Conservation (phyloP, 2,797 vertebrate species). For the Hyperoplus lanceolatus region DNA sequence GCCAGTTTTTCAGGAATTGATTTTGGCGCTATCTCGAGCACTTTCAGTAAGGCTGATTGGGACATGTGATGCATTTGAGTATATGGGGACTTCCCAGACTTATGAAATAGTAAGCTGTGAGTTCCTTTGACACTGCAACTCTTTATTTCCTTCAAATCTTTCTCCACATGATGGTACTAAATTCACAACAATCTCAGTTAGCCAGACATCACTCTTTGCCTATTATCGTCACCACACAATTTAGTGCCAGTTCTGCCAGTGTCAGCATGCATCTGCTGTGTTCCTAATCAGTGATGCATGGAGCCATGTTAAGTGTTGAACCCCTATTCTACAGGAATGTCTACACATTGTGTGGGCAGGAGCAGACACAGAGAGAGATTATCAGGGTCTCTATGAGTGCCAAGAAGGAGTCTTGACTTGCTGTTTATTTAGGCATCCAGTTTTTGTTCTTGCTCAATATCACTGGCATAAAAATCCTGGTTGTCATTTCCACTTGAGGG, state of each 20-base stretch:
- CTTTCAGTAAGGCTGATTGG: conserved; percentile 7
- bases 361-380: neutral
- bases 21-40: conserved; percentile 21
- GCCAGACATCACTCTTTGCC: neutral
- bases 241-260: conserved; percentile 7
- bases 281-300: conserved; percentile 4
- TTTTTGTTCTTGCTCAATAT: conserved; percentile 60
- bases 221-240: neutral
- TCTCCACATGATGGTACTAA: neutral
- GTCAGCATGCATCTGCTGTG: conserved; percentile 22
- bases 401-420: conserved; percentile 48
- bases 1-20: neutral
- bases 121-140: neutral
- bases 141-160: neutral
- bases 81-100: too few relatives aligned
- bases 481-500: neutral
- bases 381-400: neutral
- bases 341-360: conserved; percentile 20
- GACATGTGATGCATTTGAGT: neutral
- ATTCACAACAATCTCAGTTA: neutral
- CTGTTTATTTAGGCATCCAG: conserved; percentile 49
- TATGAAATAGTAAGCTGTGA: neutral
- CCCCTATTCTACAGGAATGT: conserved; percentile 33
- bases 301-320: neutral
- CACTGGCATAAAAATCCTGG: neutral